Conservation (phyloP, 2,888 invertebrate species). For the Drosophila trichaetosa region DNA sequence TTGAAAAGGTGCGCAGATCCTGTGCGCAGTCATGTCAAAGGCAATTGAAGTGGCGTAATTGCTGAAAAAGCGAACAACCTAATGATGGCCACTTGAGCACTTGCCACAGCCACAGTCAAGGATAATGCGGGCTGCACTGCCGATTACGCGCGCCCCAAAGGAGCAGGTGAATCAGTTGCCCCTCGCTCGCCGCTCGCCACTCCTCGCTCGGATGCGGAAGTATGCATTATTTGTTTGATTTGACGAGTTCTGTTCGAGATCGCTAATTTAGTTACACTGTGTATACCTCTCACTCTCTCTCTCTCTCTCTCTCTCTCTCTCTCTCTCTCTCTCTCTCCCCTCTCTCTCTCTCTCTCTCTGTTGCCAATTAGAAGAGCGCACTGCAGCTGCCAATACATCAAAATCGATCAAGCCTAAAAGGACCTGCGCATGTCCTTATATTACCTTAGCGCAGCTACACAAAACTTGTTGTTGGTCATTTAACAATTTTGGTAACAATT, state of each 20-base stretch:
- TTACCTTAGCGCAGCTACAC: not conserved
- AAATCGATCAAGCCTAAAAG: slow-evolving; percentile 19
- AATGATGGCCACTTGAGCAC: slow-evolving; percentile 68
- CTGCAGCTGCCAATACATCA: slow-evolving; percentile 48
- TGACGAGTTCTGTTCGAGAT: slow-evolving; percentile 29
- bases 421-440: not conserved
- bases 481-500: not conserved
- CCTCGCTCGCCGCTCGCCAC: not conserved
- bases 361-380: slow-evolving; percentile 15
- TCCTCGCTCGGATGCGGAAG: slow-evolving; percentile 63
- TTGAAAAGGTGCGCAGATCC: slow-evolving; percentile 72
- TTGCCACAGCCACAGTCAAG: slow-evolving; percentile 35
- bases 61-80: slow-evolving; percentile 57
- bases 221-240: slow-evolving; percentile 73
- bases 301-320: not conserved
- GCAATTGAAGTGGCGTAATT: slow-evolving; percentile 77
- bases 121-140: slow-evolving; percentile 72
- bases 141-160: slow-evolving; percentile 50
- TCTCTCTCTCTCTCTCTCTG: not conserved
- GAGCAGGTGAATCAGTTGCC: slow-evolving; percentile 75
- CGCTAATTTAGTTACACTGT: slow-evolving; percentile 7
- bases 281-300: not conserved
- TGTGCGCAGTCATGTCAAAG: slow-evolving; percentile 61
- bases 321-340: not conserved
- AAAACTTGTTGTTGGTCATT: not conserved